Conservation (phyloP, 2,888 invertebrate genomes). For the Brassicogethes aeneus region DNA sequence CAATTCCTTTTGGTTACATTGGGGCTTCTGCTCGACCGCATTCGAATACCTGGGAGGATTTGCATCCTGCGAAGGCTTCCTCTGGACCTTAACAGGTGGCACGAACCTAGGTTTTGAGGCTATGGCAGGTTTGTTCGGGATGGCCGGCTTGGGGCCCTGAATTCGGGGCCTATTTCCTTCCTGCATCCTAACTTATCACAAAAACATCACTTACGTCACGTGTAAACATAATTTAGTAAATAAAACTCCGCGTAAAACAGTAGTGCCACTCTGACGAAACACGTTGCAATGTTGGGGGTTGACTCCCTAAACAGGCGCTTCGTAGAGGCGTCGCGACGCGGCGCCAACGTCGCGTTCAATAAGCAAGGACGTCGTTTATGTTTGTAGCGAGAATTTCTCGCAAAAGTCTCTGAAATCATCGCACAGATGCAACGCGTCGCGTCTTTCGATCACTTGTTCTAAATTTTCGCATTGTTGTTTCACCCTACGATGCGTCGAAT, state of each 20-base stretch:
- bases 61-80: conserved; percentile 11
- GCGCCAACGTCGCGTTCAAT: conserved; percentile 37
- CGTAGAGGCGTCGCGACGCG: conserved; percentile 32
- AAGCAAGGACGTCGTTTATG: too few species aligned
- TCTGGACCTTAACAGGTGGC: conserved; percentile 36
- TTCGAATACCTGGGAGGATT: conserved; percentile 9
- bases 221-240: conserved; percentile 4
- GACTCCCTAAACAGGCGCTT: conserved; percentile 36
- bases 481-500: too few species aligned
- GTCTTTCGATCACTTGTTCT: not conserved
- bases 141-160: conserved; percentile 35
- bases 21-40: conserved; percentile 10
- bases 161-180: conserved; percentile 32
- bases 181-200: conserved; percentile 25
- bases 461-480: not conserved
- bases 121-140: conserved; percentile 23
- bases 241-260: conserved; percentile 20
- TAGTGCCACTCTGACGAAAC: conserved; percentile 32
- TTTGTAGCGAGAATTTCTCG: too few species aligned
- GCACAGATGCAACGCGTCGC: too few species aligned
- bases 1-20: conserved; percentile 12
- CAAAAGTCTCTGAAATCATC: too few species aligned
- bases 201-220: conserved; percentile 1
- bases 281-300: conserved; percentile 38
- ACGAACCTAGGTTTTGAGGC: conserved; percentile 40